These are phyloP conservation scores for Myocastor coypus DNA, from an alignment of 2,113 vertebrate genomes.

Conservation along the genomic window DNA sequence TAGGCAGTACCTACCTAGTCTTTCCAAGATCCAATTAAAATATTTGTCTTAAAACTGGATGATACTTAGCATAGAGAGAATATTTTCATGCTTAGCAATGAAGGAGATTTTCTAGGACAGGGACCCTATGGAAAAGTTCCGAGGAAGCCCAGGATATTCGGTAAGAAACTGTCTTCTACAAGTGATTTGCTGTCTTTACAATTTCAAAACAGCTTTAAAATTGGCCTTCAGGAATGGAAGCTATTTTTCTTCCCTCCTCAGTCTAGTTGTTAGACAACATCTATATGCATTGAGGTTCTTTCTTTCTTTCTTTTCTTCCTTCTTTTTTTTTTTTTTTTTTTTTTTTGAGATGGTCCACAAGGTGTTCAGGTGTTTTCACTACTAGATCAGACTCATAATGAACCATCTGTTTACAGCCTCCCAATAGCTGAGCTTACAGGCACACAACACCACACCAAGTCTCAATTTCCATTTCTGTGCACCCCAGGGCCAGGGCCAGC, in stretches of 20 bases:
- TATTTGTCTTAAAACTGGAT: background rate
- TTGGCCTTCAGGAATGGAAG: background rate
- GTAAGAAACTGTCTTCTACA: background rate
- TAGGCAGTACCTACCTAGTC: background rate
- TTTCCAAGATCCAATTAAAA: background rate
- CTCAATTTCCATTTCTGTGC: too few species aligned
- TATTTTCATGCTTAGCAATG: too few species aligned
- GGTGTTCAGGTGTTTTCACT: too few species aligned
- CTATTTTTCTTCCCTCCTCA: background rate
- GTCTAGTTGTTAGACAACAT: background rate
- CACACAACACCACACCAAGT: too few species aligned
- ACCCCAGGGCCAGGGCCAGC: too few species aligned
- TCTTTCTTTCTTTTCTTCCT: background rate
- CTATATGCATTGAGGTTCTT: background rate
- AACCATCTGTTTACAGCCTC: too few species aligned
- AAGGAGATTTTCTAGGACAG: background rate
- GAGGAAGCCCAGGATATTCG: background rate
- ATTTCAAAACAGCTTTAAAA: background rate
- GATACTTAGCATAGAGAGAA: background rate
- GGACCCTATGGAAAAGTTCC: background rate
- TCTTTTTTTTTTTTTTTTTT: too few species aligned
- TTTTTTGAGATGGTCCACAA: too few species aligned
- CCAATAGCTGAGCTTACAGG: too few species aligned
- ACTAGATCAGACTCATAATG: too few species aligned
- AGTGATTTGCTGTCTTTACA: background rate